phyloP scores from a whole-genome alignment of 2,113 vertebrate species.

The Dasyprocta punctata region DNA sequence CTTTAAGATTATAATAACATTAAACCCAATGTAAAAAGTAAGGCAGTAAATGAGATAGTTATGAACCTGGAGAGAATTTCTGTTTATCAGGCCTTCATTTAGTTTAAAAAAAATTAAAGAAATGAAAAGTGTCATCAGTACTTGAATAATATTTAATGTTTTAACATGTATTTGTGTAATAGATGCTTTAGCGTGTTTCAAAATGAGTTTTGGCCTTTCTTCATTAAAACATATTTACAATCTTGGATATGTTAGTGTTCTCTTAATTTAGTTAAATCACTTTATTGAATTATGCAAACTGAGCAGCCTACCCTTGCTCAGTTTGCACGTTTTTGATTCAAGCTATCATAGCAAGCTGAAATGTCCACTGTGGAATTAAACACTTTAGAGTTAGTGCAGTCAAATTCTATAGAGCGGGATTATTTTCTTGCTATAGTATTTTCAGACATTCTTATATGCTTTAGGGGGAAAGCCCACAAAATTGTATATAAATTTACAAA shows the following conservation, averaged over 20 bases:
- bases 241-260: neutral
- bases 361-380: neutral
- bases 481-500: neutral
- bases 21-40: neutral
- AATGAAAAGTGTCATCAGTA: neutral
- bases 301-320: constrained; percentile 35
- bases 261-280: neutral
- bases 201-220: neutral
- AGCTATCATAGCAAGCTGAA: neutral
- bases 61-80: neutral
- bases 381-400: neutral
- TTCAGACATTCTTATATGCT: neutral
- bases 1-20: neutral
- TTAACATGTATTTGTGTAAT: neutral
- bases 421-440: neutral
- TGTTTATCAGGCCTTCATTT: neutral
- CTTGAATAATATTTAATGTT: neutral
- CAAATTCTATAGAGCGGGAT: neutral
- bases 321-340: constrained; percentile 25
- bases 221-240: constrained; percentile 22
- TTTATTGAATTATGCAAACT: constrained; percentile 34
- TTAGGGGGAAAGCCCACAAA: neutral
- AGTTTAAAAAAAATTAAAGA: neutral
- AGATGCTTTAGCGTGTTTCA: neutral
- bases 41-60: neutral